Conservation (phyloP, 2,797 vertebrate species). For the Ptychadena robeensis region DNA sequence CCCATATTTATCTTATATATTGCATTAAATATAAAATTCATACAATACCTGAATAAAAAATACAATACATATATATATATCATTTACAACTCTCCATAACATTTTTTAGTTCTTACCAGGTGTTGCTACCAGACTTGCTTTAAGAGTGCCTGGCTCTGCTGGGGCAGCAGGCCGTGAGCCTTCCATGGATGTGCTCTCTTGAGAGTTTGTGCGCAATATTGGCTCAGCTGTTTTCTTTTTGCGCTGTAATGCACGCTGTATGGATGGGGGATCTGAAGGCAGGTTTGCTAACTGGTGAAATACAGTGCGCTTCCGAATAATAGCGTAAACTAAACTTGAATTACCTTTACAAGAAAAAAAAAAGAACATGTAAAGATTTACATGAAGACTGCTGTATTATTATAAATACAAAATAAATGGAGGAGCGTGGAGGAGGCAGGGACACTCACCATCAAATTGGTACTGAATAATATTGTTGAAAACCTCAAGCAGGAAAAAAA, state of each 20-base stretch:
- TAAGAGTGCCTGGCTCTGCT: slow-evolving; percentile 91
- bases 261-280: slow-evolving; percentile 83
- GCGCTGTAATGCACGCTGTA: slow-evolving; percentile 92
- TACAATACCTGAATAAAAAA: too few relatives aligned
- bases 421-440: not conserved
- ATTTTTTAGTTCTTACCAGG: slow-evolving; percentile 78
- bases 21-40: too few relatives aligned
- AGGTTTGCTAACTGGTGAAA: slow-evolving; percentile 97
- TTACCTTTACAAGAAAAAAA: slow-evolving; percentile 77
- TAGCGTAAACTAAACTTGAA: slow-evolving; percentile 93
- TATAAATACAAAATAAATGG: not conserved
- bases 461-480: slow-evolving; percentile 99
- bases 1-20: too few relatives aligned
- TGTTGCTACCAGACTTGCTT: slow-evolving; percentile 91
- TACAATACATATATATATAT: not conserved
- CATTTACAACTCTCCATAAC: not conserved
- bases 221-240: slow-evolving; percentile 85
- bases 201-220: slow-evolving; percentile 90
- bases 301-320: slow-evolving; percentile 93
- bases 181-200: slow-evolving; percentile 94
- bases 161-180: slow-evolving; percentile 91
- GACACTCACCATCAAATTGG: slow-evolving; percentile 91
- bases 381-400: not conserved
- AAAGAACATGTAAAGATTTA: not conserved
- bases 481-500: slow-evolving; percentile 95